Base-by-base conservation (phyloP, 2,113 vertebrate species). In the Nothocercus julius region DNA sequence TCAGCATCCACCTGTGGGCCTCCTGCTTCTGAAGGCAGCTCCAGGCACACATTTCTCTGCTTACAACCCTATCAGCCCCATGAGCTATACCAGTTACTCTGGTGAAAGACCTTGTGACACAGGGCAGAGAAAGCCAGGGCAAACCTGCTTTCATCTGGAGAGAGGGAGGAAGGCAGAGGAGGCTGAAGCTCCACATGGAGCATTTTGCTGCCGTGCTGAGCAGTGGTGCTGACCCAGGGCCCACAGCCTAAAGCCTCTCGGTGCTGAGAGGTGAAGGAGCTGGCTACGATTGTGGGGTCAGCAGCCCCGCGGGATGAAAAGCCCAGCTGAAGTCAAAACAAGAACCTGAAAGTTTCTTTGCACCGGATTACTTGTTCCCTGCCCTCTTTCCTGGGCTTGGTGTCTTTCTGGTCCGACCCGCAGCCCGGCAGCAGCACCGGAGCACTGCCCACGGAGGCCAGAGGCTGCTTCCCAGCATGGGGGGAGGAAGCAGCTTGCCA, bases 341-440 rank as follows among this genome's bases (percentile, higher is more conserved):
- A 70, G 42, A 85, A 28, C 82, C 81, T 79, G 95, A 78, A 70
- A 53, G 47, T 96, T 95, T 91, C 64, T 87, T 88, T 24, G 4
- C 3, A 66, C 68, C 54, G 95, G 72, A 30, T 30, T 95, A 47
- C 92, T 97, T 62, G n/a, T 82, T 92, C 95, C 75, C 38, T 75
- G 66, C 64, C 45, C 62, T 70, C 40, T 85, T 96, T 97, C 85
- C 95, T 92, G 64, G 87, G 92, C 74, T 85, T 95, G 91, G 89
- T 73, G 72, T 32, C 3, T 51, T 68, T 82, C 67, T 75, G 5
- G 2, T 82, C 84, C 92, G 73, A 96, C 95, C 92, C 82, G 82
- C 85, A 96, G 95, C 91, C 90, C 90, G 96, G 67, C 91, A 94
- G 96, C 95, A 96, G 92, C 82, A 92, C 91, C 86, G 91, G 70